Percentiles rank a stretch among this genome's conserved stretches.
These are phyloP conservation scores for Neoarius graeffei DNA, from an alignment of 2,113 vertebrate species.

Conservation along the genomic window DNA sequence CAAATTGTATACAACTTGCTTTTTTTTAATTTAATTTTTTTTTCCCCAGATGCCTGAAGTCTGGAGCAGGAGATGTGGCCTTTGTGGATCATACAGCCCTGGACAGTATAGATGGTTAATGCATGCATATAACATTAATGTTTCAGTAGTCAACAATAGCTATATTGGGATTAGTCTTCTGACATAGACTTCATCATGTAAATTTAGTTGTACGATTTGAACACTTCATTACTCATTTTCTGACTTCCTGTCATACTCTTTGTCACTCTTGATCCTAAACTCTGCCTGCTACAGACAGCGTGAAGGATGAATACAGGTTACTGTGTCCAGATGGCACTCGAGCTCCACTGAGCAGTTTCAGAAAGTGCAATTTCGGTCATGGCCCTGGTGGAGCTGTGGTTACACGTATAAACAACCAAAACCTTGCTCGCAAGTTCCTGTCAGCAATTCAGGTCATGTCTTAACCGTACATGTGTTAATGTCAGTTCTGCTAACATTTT, in stretches of 20 bases:
- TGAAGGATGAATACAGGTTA: conserved; percentile 74
- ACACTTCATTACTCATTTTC: too few species aligned
- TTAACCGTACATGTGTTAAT: not conserved
- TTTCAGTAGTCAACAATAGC: too few species aligned
- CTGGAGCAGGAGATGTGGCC: conserved; percentile 80
- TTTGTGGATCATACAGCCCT: conserved; percentile 85
- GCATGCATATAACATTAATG: not conserved
- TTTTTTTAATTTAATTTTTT: not conserved
- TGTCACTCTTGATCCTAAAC: not conserved
- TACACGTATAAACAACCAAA: conserved; percentile 79
- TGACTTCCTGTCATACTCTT: not conserved
- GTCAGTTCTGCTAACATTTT: not conserved
- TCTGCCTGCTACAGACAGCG: conserved; percentile 66
- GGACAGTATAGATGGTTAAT: conserved; percentile 75
- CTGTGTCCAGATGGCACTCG: conserved; percentile 81
- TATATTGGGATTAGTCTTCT: not conserved
- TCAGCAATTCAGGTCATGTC: conserved; percentile 72
- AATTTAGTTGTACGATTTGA: not conserved
- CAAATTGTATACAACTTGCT: not conserved
- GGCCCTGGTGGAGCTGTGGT: conserved; percentile 79
- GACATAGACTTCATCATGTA: not conserved
- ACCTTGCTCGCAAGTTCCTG: conserved; percentile 79
- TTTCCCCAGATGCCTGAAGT: conserved; percentile 77
- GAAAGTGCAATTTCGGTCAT: conserved; percentile 79
- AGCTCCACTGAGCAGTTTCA: conserved; percentile 75